These are phyloP conservation scores for Drosophila baimaii DNA, from an alignment of 1,140 invertebrate species.

Conservation along the genomic window DNA sequence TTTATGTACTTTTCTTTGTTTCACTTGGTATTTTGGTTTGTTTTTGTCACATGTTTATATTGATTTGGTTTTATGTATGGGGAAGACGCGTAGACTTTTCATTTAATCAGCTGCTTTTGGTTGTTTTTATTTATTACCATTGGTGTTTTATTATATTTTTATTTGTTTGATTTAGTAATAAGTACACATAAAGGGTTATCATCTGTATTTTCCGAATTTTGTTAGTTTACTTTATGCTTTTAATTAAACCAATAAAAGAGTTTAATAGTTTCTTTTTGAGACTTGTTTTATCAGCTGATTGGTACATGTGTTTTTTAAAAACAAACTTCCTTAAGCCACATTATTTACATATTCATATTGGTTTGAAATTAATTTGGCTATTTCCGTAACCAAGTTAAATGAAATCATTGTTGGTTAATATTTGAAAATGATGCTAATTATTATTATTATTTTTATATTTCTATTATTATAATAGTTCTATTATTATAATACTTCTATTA, in stretches of 20 bases:
- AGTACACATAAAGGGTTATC: too few relatives aligned
- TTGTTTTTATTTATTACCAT: background rate
- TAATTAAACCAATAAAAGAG: background rate
- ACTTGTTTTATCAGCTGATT: background rate
- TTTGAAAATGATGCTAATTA: too few relatives aligned
- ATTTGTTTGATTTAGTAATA: background rate
- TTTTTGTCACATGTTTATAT: background rate
- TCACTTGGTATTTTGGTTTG: background rate
- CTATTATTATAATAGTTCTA: too few relatives aligned
- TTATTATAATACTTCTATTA: too few relatives aligned
- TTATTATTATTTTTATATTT: too few relatives aligned
- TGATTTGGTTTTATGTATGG: background rate
- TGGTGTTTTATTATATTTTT: background rate
- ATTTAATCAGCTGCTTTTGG: background rate
- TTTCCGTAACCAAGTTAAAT: too few relatives aligned
- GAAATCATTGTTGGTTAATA: too few relatives aligned
- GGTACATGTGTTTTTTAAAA: too few relatives aligned
- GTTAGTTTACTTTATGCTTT: background rate
- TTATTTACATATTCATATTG: too few relatives aligned
- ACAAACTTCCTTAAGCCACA: too few relatives aligned
- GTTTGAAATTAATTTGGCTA: too few relatives aligned
- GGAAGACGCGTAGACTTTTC: background rate
- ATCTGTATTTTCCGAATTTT: too few relatives aligned
- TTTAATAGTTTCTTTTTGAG: background rate
- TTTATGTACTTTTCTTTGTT: background rate